Evolutionary conservation across 2,113 vertebrate species (phyloP), one percentile per base, ranked within the genome.

Genomic region (Nannobrachium achirus): DNA sequence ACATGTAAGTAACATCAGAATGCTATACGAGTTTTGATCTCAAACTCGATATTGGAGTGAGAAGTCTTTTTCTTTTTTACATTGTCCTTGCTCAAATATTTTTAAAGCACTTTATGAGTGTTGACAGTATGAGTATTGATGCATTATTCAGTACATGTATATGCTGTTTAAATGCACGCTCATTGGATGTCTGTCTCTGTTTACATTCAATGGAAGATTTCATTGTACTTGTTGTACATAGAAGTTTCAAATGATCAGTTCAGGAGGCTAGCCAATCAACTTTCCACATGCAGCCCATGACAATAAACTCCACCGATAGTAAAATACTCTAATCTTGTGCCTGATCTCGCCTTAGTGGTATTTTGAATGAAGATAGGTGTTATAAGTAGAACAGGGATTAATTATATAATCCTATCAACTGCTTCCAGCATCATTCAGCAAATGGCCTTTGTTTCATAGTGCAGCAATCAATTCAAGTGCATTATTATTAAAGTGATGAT

Each of bases 81-180:
- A 18, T 66, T 75, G 66, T 74, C 45, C 65, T 50, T 52, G 66
- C 78, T 84, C 45, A 59, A 73, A 71, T 72, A 82, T 72, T 74
- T 78, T 72, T 78, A n/a, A 81, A 91, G 91, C 90, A 93, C 91
- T 93, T 93, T 90, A 89, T 70, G 46, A 70, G 71, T 74, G 78
- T 60, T 76, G 48, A 56, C 69, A 57, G 55, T 10, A 16, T 44
- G 75, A 72, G 64, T 78, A 55, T 62, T 81, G 78, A 75, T 66
- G 69, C 41, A 40, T 61, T 57, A 46, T 65, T 63, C 62, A 40
- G 66, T 58, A 67, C 75, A 51, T 79, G 63, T 42, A 81, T 80
- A 78, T 49, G 79, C 86, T 74, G 73, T 80, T 69, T 69, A 83
- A 88, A 79, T 80, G 85, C 79, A 88, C 87, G 86, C 85, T 72